A percentile compares a stretch with the other conserved stretches of the same genome.
These are phyloP conservation scores for Sebastes kiyomatsui DNA, from an alignment of 2,797 vertebrate genomes.

Conservation along the genomic window DNA sequence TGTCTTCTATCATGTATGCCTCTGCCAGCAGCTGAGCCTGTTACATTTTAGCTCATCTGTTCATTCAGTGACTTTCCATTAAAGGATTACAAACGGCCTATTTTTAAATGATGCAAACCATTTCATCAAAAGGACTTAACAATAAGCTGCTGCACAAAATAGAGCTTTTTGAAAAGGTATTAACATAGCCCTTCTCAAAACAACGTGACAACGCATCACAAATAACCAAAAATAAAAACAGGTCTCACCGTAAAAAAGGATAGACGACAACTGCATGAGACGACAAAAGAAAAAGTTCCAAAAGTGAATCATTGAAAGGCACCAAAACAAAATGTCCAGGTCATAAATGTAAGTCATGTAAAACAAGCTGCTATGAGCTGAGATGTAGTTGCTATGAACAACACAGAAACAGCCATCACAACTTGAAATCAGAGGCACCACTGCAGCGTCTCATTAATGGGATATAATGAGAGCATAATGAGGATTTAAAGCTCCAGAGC, in stretches of 20 bases:
- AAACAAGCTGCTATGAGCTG: background rate
- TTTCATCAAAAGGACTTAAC: conserved; percentile 31
- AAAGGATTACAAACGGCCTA: conserved; percentile 28
- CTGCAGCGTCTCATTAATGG: conserved; percentile 51
- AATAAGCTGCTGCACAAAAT: conserved; percentile 20
- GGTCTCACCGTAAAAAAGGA: background rate
- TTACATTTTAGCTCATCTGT: background rate
- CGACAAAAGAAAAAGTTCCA: background rate
- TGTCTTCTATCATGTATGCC: background rate
- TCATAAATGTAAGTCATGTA: background rate
- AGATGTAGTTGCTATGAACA: background rate
- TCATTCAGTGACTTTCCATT: conserved; percentile 25
- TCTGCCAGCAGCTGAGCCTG: background rate
- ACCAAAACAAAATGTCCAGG: background rate
- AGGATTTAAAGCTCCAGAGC: conserved; percentile 52
- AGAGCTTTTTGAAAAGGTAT: conserved; percentile 33
- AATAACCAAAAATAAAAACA: background rate
- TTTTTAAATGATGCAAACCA: conserved; percentile 35
- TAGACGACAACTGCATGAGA: background rate
- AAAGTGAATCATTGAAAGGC: background rate
- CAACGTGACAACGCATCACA: background rate
- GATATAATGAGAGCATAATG: conserved; percentile 66
- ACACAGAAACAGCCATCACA: background rate
- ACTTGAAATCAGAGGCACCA: conserved; percentile 21
- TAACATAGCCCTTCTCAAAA: conserved; percentile 2